A percentile compares a stretch with the other conserved stretches of the same genome.
These are phyloP conservation scores for Lepetodrilus schrolli DNA, from an alignment of 2,888 invertebrate species.

Conservation along the genomic window DNA sequence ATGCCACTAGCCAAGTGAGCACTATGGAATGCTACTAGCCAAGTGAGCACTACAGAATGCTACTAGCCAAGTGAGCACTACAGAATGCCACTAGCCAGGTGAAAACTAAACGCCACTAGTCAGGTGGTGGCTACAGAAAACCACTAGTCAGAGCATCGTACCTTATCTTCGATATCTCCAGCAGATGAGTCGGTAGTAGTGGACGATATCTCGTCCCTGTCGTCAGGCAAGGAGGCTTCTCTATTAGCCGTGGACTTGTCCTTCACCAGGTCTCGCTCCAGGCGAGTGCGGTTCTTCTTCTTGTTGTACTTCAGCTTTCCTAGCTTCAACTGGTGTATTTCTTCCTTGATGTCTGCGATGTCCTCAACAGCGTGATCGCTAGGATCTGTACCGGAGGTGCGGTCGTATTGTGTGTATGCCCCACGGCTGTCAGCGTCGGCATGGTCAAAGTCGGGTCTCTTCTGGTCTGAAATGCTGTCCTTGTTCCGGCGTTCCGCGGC, in stretches of 20 bases:
- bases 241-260: constrained; percentile 38
- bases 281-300: constrained; percentile 35
- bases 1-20: too few species aligned
- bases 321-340: neutral
- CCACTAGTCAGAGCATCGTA: too few species aligned
- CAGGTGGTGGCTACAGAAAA: too few species aligned
- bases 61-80: too few species aligned
- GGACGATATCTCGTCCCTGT: constrained; percentile 82
- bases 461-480: constrained; percentile 12
- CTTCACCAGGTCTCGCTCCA: constrained; percentile 41
- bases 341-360: constrained; percentile 20
- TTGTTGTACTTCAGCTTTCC: constrained; percentile 12
- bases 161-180: constrained; percentile 78
- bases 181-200: constrained; percentile 83
- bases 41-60: too few species aligned
- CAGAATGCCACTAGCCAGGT: too few species aligned
- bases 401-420: constrained; percentile 1
- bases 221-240: constrained; percentile 40
- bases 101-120: too few species aligned
- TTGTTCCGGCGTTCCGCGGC: constrained; percentile 15
- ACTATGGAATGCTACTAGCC: too few species aligned
- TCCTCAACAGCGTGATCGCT: constrained; percentile 2
- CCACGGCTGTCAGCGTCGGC: neutral
- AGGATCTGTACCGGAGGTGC: neutral
- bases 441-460: constrained; percentile 9